A percentile compares a stretch with the other conserved stretches of the same genome.
These are phyloP conservation scores for western clawed frog (Xenopus tropicalis) DNA, from an alignment of 2,113 vertebrate genomes.

Conservation along the genomic window DNA sequence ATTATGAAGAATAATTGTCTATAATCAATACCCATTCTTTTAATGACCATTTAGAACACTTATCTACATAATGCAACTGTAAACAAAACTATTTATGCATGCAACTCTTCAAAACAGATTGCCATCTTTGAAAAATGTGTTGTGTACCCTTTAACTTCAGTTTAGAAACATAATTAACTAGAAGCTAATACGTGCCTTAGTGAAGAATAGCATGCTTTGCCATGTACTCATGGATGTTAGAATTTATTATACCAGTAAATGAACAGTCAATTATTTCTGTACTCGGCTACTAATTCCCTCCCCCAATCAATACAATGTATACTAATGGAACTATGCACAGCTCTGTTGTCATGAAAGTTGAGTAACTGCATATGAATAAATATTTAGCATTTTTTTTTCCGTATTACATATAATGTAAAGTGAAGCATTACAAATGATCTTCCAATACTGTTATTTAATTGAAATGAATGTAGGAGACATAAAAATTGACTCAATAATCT, in stretches of 20 bases:
- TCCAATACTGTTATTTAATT: not conserved
- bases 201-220: not conserved
- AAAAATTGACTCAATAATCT: not conserved
- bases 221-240: constrained; percentile 9
- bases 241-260: constrained; percentile 17
- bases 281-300: not conserved
- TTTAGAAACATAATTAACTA: not conserved
- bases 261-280: constrained; percentile 11
- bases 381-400: not conserved
- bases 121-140: not conserved
- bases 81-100: too few species aligned
- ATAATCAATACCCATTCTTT: too few species aligned
- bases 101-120: too few species aligned
- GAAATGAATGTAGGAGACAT: not conserved
- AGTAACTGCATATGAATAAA: not conserved
- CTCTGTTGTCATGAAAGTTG: not conserved
- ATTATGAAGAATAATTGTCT: too few species aligned
- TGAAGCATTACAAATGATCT: not conserved
- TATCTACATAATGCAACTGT: too few species aligned
- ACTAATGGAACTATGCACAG: not conserved
- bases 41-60: too few species aligned
- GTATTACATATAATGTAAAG: not conserved
- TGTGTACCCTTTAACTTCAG: not conserved
- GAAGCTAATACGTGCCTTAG: not conserved
- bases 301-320: not conserved